Evolutionary conservation across 2,888 invertebrate genomes (phyloP).

Genomic region (Caenorhabditis afra): DNA sequence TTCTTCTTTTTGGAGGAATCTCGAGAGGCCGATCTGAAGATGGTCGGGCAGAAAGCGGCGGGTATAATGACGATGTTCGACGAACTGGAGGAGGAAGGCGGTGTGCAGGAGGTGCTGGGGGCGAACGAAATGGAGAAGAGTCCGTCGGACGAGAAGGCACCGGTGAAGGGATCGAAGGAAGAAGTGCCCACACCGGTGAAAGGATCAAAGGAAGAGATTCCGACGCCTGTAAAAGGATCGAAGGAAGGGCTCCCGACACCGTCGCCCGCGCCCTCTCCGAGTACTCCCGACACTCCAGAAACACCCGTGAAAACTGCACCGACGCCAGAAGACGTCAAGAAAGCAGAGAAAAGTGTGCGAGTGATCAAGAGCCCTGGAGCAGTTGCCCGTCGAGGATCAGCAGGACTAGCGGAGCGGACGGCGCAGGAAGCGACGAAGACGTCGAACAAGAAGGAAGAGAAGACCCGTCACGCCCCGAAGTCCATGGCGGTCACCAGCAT

Average conservation of each 20-base stretch:
- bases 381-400: not conserved
- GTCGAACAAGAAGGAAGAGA: not conserved
- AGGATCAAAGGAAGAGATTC: too few species aligned
- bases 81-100: not conserved
- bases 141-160: not conserved
- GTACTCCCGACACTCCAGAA: not conserved
- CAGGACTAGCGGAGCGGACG: not conserved
- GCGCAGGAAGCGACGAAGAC: not conserved
- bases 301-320: not conserved
- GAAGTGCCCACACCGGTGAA: too few species aligned
- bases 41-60: constrained; percentile 43
- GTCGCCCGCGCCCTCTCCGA: too few species aligned
- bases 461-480: too few species aligned
- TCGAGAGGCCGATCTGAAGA: constrained; percentile 40
- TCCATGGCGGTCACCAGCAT: too few species aligned
- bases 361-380: not conserved
- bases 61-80: constrained; percentile 9
- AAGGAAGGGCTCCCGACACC: too few species aligned
- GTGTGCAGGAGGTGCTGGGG: not conserved
- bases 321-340: not conserved
- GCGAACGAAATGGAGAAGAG: not conserved
- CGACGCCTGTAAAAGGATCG: too few species aligned
- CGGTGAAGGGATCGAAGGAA: too few species aligned
- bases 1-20: constrained; percentile 49
- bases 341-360: not conserved